These are phyloP conservation scores for Salvelinus namaycush DNA, from an alignment of 2,113 vertebrate genomes.

Conservation along the genomic window DNA sequence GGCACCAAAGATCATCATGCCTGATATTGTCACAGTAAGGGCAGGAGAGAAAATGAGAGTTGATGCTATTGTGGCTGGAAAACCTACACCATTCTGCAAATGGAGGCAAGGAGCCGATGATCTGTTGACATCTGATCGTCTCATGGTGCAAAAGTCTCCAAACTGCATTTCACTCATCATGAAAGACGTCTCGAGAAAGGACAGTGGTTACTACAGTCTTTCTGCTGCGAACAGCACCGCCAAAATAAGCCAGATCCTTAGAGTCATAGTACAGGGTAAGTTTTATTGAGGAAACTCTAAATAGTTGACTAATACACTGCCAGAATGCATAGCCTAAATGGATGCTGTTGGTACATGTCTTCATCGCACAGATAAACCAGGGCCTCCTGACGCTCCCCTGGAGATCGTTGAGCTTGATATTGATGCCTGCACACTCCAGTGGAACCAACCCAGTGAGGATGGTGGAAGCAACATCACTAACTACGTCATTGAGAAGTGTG, in stretches of 20 bases:
- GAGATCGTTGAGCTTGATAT: constrained; percentile 89
- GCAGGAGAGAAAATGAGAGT: constrained; percentile 92
- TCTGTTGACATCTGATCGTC: constrained; percentile 87
- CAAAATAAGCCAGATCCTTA: constrained; percentile 87
- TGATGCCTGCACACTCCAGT: constrained; percentile 89
- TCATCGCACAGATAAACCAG: constrained; percentile 85
- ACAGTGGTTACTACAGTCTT: constrained; percentile 92
- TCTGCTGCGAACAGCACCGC: constrained; percentile 88
- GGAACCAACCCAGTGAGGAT: constrained; percentile 92
- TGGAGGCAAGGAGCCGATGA: constrained; percentile 90
- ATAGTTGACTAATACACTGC: not conserved
- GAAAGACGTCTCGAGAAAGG: constrained; percentile 88
- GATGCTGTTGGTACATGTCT: not conserved
- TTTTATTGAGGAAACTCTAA: constrained; percentile 12
- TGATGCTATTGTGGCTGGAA: constrained; percentile 92
- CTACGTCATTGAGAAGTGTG: constrained; percentile 96
- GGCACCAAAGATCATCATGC: constrained; percentile 91
- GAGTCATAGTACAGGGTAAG: constrained; percentile 90
- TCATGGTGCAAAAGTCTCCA: constrained; percentile 85
- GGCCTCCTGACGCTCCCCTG: constrained; percentile 90
- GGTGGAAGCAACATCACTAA: constrained; percentile 96
- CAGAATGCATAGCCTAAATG: not conserved
- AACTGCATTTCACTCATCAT: constrained; percentile 84
- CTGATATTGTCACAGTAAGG: constrained; percentile 85
- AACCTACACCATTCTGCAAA: constrained; percentile 86